These are phyloP conservation scores for Drosophila arawakana DNA, from an alignment of 1,140 invertebrate genomes.

Conservation along the genomic window DNA sequence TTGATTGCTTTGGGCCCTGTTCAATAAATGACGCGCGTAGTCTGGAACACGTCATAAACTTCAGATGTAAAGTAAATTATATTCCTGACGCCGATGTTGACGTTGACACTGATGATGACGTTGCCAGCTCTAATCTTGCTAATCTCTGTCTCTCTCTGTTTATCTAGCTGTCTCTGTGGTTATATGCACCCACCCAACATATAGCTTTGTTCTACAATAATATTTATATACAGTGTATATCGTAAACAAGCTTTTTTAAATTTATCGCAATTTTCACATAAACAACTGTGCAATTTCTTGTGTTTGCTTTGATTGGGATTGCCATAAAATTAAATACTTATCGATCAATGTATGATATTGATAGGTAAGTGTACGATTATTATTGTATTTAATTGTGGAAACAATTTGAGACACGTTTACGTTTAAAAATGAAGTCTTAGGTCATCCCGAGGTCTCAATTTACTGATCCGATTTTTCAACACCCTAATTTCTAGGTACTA, in stretches of 20 bases:
- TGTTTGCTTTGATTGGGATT: constrained; percentile 39
- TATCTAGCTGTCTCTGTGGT: constrained; percentile 29
- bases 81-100: constrained; percentile 13
- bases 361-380: neutral
- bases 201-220: constrained; percentile 15
- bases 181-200: constrained; percentile 42
- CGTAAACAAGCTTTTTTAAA: constrained; percentile 39
- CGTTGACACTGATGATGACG: constrained; percentile 48
- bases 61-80: constrained; percentile 30
- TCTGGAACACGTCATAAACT: constrained; percentile 23
- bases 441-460: neutral
- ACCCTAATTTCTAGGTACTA: too few relatives aligned
- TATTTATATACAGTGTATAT: neutral
- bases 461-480: too few relatives aligned
- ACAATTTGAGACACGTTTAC: neutral
- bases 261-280: constrained; percentile 48
- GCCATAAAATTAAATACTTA: constrained; percentile 32
- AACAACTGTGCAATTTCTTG: constrained; percentile 41
- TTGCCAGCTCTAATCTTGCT: constrained; percentile 43
- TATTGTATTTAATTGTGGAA: neutral
- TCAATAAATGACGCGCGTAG: constrained; percentile 14
- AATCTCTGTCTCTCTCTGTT: constrained; percentile 41
- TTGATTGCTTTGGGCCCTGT: constrained; percentile 1
- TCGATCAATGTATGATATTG: constrained; percentile 14
- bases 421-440: neutral